Evolutionary conservation across 2,888 invertebrate species (phyloP).

Genomic region (Oxytorus armatus): DNA sequence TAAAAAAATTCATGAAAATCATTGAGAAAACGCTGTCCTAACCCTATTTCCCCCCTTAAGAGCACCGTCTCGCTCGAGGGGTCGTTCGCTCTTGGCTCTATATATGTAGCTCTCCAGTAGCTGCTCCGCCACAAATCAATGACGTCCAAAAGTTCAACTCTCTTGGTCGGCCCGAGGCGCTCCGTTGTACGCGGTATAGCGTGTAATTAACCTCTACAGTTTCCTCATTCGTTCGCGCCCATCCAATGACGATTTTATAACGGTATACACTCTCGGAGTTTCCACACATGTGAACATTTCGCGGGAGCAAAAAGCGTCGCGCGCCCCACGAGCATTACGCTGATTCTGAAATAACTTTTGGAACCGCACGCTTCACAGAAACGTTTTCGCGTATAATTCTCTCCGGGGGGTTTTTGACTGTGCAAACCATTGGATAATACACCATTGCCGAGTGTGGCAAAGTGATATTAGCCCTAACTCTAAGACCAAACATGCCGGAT

Average conservation of each 20-base stretch:
- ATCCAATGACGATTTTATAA: constrained; percentile 78
- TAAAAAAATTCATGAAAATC: too few species aligned
- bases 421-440: background rate
- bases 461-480: constrained; percentile 58
- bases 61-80: constrained; percentile 43
- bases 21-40: too few species aligned
- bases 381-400: constrained; percentile 16
- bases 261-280: constrained; percentile 61
- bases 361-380: background rate
- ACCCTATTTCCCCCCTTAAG: background rate
- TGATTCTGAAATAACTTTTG: constrained; percentile 67
- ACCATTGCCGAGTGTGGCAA: constrained; percentile 16
- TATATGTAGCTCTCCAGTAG: constrained; percentile 30
- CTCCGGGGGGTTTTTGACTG: background rate
- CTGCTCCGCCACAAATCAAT: constrained; percentile 79
- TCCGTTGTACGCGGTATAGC: constrained; percentile 70
- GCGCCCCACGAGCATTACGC: constrained; percentile 59
- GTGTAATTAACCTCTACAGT: constrained; percentile 79
- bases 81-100: constrained; percentile 29
- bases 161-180: constrained; percentile 69
- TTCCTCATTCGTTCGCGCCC: constrained; percentile 66
- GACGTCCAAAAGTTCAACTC: constrained; percentile 80
- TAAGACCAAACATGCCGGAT: constrained; percentile 32
- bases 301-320: constrained; percentile 17
- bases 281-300: constrained; percentile 5